Evolutionary conservation across 2,888 invertebrate genomes (phyloP).

Genomic region (Apoderus coryli): DNA sequence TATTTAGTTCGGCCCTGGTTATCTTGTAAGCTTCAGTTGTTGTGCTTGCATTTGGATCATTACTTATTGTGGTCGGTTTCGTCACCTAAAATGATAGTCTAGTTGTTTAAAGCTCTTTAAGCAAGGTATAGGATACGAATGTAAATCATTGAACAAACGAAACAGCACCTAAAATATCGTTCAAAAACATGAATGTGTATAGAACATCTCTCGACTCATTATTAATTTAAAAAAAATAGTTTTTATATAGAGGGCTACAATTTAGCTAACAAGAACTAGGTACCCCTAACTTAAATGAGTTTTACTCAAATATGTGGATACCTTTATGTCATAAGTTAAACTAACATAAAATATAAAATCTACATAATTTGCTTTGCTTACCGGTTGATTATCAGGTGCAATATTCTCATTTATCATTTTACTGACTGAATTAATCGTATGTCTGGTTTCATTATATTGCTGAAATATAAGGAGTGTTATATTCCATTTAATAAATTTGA

Average conservation of each 20-base stretch:
- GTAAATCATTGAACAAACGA: too few relatives aligned
- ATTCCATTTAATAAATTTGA: too few relatives aligned
- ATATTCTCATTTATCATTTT: slow-evolving; percentile 31
- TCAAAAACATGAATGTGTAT: too few relatives aligned
- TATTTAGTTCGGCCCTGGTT: slow-evolving; percentile 30
- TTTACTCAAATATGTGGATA: background rate
- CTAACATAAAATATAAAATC: background rate
- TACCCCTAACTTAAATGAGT: background rate
- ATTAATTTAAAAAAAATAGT: too few relatives aligned
- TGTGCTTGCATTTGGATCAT: slow-evolving; percentile 27
- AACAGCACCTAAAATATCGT: too few relatives aligned
- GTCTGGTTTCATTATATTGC: slow-evolving; percentile 37
- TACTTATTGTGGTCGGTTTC: slow-evolving; percentile 20
- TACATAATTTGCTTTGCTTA: slow-evolving; percentile 19
- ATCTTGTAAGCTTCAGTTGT: slow-evolving; percentile 31
- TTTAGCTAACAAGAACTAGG: too few relatives aligned
- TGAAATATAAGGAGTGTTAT: slow-evolving; percentile 26
- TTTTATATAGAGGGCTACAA: too few relatives aligned
- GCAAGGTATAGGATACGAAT: too few relatives aligned
- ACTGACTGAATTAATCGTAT: slow-evolving; percentile 33
- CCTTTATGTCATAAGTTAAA: too few relatives aligned
- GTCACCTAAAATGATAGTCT: slow-evolving; percentile 14
- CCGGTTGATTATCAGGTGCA: slow-evolving; percentile 28
- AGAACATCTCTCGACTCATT: too few relatives aligned
- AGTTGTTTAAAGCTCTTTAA: background rate